Evolutionary conservation across 2,797 vertebrate species (phyloP).

Genomic region (Clangula hyemalis): DNA sequence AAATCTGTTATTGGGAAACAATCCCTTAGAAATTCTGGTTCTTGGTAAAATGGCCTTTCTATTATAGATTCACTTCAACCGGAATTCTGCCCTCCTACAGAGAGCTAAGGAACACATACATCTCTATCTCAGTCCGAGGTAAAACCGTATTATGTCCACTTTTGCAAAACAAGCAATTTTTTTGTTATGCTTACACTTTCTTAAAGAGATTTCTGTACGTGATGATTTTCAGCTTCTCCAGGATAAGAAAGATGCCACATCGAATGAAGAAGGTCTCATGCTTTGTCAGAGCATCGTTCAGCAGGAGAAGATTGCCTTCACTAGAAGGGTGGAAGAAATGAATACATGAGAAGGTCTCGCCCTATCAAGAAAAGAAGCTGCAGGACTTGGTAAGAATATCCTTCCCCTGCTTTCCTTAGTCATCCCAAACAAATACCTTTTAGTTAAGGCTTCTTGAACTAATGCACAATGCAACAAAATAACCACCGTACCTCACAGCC

Average conservation of each 20-base stretch:
- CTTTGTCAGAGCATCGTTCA: slow-evolving; percentile 90
- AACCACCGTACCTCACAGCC: slow-evolving; percentile 86
- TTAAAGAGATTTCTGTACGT: slow-evolving; percentile 98
- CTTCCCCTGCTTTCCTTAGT: not conserved
- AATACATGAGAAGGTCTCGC: not conserved
- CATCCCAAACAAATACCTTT: not conserved
- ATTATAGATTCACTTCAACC: not conserved
- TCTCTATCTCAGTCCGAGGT: not conserved
- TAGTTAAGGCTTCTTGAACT: not conserved
- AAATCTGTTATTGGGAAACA: not conserved
- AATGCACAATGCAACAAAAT: not conserved
- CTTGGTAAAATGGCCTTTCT: not conserved
- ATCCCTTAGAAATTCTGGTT: not conserved
- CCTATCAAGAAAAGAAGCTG: not conserved
- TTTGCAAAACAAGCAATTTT: not conserved
- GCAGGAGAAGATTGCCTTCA: slow-evolving; percentile 92
- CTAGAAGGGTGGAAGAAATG: slow-evolving; percentile 70
- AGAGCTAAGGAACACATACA: not conserved
- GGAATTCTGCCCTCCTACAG: not conserved
- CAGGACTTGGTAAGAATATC: not conserved
- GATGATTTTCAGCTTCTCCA: slow-evolving; percentile 98
- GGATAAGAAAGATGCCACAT: slow-evolving; percentile 97
- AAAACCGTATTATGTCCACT: not conserved
- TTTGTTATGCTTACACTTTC: slow-evolving; percentile 89
- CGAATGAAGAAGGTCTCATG: slow-evolving; percentile 98